Evolutionary conservation across 2,113 vertebrate genomes (phyloP), one percentile per base, ranked within the genome.

Genomic region (Rousettus leschenaultii): DNA sequence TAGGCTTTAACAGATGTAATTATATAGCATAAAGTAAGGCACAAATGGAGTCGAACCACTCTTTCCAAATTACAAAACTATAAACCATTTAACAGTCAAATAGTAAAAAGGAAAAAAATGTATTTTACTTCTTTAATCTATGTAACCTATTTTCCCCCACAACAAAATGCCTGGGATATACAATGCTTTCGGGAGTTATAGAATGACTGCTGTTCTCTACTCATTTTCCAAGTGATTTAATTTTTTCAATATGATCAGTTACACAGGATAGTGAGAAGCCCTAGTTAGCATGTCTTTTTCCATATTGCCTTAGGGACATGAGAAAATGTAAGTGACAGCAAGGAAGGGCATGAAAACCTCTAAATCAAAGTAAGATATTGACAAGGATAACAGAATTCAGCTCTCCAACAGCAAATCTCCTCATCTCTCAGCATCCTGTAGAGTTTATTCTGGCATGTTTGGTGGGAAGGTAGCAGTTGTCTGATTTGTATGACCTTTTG

Each of bases 1-100:
- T 95, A 86, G 85, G 33, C 90, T 82, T 57, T 77, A 61, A 86
- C 85, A 28, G 15, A 86, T 96, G 75, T 61, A 61, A 97, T 95
- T 89, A 96, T 24, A 24, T 57, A 88, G 86, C 45, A 14, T 77
- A 73, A 63, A 94, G 86, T 6, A 43, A 35, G 0, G 0, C 61
- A 74, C 40, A 33, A 30, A 95, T 45, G 65, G 65, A 90, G 43
- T 78, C 82, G 90, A 75, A 93, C 78, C 65, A 2, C 51, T 94
- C 79, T 96, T 91, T 95, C 66, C 83, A 74, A 68, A 45, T 5
- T 83, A 11, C 85, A 53, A 93, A 92, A 86, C 94, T 94, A n/a
- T 85, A 40, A 33, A 61, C 30, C 82, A 71, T 51, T 30, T 84
- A 94, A 90, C 82, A 96, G 33, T 75, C 55, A 5, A 0, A 18